Base-by-base conservation (phyloP, 30 jellyfish, hydroid and myxozoan species). In the Phacellophora camtschatica region DNA sequence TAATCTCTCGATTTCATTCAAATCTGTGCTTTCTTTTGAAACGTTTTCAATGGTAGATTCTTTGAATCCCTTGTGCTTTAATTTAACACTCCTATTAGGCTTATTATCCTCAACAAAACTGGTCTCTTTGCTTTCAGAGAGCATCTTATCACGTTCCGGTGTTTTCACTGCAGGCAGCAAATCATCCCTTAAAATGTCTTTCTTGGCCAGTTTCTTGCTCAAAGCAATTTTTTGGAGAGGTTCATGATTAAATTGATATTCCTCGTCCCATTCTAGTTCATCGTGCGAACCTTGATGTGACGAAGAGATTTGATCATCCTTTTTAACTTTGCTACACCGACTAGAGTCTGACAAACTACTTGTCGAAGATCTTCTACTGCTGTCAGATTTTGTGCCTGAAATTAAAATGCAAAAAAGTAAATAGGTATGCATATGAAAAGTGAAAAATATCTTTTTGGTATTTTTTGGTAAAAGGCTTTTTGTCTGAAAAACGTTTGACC, bases 191-290 rank as follows among this genome's bases (percentile, higher is more conserved):
- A 10, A 2, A 23, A 16, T 28, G n/a, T 9, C 61, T 3, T 46
- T 28, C n/a, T 0, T 46, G n/a, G 28, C 61, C 20, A 2, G 61
- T 46, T 23, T 13, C 55, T 72, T 72, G 28, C 55, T 43, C 7
- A 28, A 69, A 22, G 28, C 57, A 4, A 32, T 65, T 41, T 12
- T 35, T 30, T 59, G n/a, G 16, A 49, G 8, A n/a, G 18, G 19
- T 53, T 8, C 31, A 28, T 33, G 55, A 3, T 57, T 51, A 10
- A 61, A 50, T 10, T 31, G 80, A 36, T 78, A 78, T 53, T 62
- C 90, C 55, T 78, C 90, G 28, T 78, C 90, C 90, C 90, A 78
- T 63, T 78, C 90, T 16, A 78, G 62, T 25, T 78, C 90, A 11
- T 51, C 90, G 64, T 66, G 45, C 5, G 69, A 78, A 53, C 90